These are phyloP conservation scores for Microcaecilia unicolor DNA, from an alignment of 2,797 vertebrate species.

Conservation along the genomic window DNA sequence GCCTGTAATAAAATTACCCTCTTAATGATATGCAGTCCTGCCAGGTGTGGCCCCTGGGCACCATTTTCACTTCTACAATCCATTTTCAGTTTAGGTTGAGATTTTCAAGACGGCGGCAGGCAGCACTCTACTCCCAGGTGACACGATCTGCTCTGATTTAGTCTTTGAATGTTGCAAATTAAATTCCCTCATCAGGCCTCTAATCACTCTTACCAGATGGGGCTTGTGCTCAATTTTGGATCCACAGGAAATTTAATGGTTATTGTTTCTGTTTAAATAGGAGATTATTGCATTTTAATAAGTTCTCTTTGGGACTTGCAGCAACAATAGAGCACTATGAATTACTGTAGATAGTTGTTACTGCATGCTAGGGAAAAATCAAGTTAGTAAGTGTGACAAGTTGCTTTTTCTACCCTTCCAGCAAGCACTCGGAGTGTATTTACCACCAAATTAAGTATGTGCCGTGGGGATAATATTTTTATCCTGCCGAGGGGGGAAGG, in stretches of 20 bases:
- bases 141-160: constrained; percentile 90
- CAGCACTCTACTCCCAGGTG: constrained; percentile 72
- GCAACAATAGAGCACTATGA: constrained; percentile 95
- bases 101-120: constrained; percentile 80
- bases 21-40: constrained; percentile 59
- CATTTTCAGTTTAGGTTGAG: constrained; percentile 67
- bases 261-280: constrained; percentile 99
- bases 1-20: too few species aligned
- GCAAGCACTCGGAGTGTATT: constrained; percentile 94
- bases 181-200: constrained; percentile 98
- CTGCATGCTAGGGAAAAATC: constrained; percentile 93
- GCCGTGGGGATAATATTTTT: constrained; percentile 97
- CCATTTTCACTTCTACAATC: constrained; percentile 62
- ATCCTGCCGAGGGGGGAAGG: constrained; percentile 87
- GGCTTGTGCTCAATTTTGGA: constrained; percentile 92
- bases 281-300: constrained; percentile 99
- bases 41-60: constrained; percentile 58
- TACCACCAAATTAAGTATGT: constrained; percentile 99
- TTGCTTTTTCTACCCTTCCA: constrained; percentile 85
- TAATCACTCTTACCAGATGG: constrained; percentile 99
- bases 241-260: constrained; percentile 99
- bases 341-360: constrained; percentile 97
- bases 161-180: constrained; percentile 98
- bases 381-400: constrained; percentile 98
- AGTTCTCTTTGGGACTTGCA: constrained; percentile 95